Evolutionary conservation across 2,888 invertebrate genomes (phyloP).

Genomic region (Gari tellinella): DNA sequence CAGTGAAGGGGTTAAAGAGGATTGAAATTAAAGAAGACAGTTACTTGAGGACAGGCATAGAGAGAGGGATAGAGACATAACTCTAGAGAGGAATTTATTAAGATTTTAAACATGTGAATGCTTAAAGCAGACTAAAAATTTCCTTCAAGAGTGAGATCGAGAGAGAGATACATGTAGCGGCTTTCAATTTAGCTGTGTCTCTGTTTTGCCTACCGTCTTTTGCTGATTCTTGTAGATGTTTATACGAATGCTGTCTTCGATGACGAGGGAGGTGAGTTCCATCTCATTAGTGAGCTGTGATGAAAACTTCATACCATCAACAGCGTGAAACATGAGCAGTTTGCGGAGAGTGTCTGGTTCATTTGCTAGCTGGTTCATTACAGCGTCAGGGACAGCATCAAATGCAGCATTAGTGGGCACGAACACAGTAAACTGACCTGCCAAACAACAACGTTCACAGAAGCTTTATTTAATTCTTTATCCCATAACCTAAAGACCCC

Average conservation of each 20-base stretch:
- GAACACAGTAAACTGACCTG: constrained; percentile 64
- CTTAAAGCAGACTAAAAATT: too few species aligned
- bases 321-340: constrained; percentile 51
- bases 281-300: constrained; percentile 32
- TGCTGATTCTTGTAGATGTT: constrained; percentile 37
- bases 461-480: too few species aligned
- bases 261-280: constrained; percentile 20
- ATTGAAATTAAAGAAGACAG: too few species aligned
- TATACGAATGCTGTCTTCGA: constrained; percentile 27
- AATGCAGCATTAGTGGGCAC: constrained; percentile 60
- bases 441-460: constrained; percentile 2
- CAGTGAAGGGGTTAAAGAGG: too few species aligned
- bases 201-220: constrained; percentile 10
- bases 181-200: background rate
- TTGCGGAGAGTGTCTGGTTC: constrained; percentile 40
- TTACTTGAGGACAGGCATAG: too few species aligned
- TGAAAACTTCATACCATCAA: constrained; percentile 19
- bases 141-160: background rate
- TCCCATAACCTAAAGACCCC: too few species aligned
- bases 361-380: constrained; percentile 30
- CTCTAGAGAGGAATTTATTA: too few species aligned
- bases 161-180: background rate
- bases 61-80: too few species aligned
- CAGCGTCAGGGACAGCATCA: constrained; percentile 39
- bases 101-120: too few species aligned